Base-by-base conservation (phyloP, 2,113 vertebrate species). In the Heterotilapia buettikoferi region DNA sequence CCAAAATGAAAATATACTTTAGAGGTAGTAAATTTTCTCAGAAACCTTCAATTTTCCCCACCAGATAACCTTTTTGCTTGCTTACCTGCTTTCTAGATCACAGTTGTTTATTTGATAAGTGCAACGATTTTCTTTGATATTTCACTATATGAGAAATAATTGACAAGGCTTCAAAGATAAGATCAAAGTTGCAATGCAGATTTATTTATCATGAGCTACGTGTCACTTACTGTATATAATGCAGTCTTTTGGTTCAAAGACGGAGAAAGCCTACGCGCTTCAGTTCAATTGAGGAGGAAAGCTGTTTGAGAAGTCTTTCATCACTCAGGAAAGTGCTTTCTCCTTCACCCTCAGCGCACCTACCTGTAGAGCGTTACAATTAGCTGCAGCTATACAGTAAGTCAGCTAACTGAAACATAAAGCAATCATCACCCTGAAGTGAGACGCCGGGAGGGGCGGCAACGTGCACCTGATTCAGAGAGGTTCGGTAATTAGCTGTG, bases 401-500 rank as follows among this genome's bases (percentile, higher is more conserved):
- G 43, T 84, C 63, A 11, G 79, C 83, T 50, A 57, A 56, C 82
- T 85, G 81, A 83, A 89, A 92, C 82, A 83, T 84, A 86, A 88
- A 87, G 73, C 86, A 86, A 94, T 92, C 84, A 88, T 88, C 84
- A 78, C 84, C 66, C 61, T 84, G 61, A 78, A 89, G 91, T 79
- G 78, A 88, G 88, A 90, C 43, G 26, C 56, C 9, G 43, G 50
- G 86, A 88, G 87, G 83, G 81, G 79, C 18, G 47, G 83, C 85
- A 31, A 56, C 6, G 14, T 76, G 88, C 21, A 80, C 80, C 87
- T 91, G 84, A 88, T 94, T 93, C 89, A 86, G 84, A 86, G 78
- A 53, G 90, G 85, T 90, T 93, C 29, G 4, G 88, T 95, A 96
- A 96, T 96, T 95, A 96, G 91, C 89, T 80, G 86, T 86, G 88